Percentiles rank a stretch among this genome's conserved stretches.
These are phyloP conservation scores for Ranitomeya imitator DNA, from an alignment of 2,113 vertebrate species.

Conservation along the genomic window DNA sequence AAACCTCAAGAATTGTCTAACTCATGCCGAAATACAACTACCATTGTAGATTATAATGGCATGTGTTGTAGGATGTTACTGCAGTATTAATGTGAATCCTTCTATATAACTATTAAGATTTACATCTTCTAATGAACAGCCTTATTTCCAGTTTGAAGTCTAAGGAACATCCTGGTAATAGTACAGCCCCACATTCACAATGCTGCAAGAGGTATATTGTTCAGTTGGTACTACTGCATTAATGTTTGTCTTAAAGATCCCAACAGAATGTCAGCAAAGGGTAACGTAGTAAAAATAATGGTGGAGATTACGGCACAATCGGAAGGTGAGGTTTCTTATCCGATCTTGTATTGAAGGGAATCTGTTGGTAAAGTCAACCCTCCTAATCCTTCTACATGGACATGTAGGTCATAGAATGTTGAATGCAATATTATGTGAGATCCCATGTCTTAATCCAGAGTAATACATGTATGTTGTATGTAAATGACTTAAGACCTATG, in stretches of 20 bases:
- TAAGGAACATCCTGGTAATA: neutral
- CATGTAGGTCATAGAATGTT: too few relatives aligned
- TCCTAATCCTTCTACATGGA: too few relatives aligned
- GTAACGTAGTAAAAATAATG: neutral
- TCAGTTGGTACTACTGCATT: neutral
- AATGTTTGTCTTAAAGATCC: neutral
- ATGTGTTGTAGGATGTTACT: neutral
- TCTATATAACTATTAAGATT: neutral
- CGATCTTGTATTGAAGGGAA: neutral
- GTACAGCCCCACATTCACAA: neutral
- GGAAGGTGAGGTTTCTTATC: neutral
- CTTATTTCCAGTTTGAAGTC: neutral
- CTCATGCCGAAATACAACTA: slow-evolving; percentile 30
- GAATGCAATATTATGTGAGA: too few relatives aligned
- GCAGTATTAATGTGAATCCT: slow-evolving; percentile 13
- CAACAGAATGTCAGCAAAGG: neutral
- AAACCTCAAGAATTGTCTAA: neutral
- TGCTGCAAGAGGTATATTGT: neutral
- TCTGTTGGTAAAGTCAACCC: too few relatives aligned
- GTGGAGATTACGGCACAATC: neutral
- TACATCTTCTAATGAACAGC: neutral
- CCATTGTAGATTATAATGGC: neutral
- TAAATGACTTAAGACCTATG: too few relatives aligned
- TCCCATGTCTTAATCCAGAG: too few relatives aligned
- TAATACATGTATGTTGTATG: too few relatives aligned